Evolutionary conservation across 1,140 invertebrate species (phyloP), one percentile per base, ranked within the genome.

Genomic region (Thaumetopoea pityocampa): DNA sequence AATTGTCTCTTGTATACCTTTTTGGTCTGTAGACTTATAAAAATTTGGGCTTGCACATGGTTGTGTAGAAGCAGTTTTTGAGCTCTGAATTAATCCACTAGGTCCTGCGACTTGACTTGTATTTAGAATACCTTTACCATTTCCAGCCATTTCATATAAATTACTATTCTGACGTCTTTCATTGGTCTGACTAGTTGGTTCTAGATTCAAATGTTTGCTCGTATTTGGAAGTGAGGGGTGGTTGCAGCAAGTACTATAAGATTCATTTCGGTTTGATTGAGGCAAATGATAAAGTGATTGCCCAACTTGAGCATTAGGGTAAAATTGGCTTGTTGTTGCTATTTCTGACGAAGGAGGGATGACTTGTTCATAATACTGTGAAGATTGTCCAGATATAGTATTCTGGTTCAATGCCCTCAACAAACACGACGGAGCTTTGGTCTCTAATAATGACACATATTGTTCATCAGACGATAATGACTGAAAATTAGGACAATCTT

Each of bases 31-130:
- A 5, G 15, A 17, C 11, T 14, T 17, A 4, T 5, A 3, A 4
- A 8, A 6, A 16, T 4, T 2, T 30, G n/a, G 15, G 1, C 2
- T 15, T 4, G 14, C 14, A 0, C 18, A 12, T 4, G 5, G 7
- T 28, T 14, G 6, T 3, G 8, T 1, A 14, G 1, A n/a, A n/a
- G n/a, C n/a, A n/a, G n/a, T n/a, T 10, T 28, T 28, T 0, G 1
- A 11, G 8, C 1, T 8, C 14, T 8, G 15, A 8, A 3, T 14
- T 4, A 1, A 3, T 12, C 35, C 35, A 44, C 46, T 50, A 14
- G 42, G 27, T 3, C 46, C 55, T 1, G 52, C 36, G 1, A 33
- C 32, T 46, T 49, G 32, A 36, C 41, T 49, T 5, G 18, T 49
- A 5, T 26, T 28, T 19, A 42, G 18, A n/a, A 23, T 5, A 8